Evolutionary conservation across 2,797 vertebrate species (phyloP).

Genomic region (Takifugu rubripes): DNA sequence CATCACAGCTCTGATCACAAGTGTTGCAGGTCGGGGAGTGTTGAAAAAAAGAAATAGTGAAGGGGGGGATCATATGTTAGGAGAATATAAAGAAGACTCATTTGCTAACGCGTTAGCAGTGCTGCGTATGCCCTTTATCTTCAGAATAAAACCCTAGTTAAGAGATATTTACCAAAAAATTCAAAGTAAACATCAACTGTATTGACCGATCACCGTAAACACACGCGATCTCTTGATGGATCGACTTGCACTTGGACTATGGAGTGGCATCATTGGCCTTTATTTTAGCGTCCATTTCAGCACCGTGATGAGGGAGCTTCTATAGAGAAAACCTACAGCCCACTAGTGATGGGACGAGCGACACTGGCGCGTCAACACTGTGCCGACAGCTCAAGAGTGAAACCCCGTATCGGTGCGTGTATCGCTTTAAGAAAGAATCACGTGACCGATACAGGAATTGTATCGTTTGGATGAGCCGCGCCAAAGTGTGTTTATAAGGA

Average conservation of each 20-base stretch:
- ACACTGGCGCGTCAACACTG: too few relatives aligned
- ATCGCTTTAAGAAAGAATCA: too few relatives aligned
- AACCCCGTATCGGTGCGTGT: too few relatives aligned
- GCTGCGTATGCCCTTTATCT: conserved; percentile 48
- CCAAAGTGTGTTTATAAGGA: too few relatives aligned
- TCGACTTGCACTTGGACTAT: conserved; percentile 2
- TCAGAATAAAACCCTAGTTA: conserved; percentile 29
- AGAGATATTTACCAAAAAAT: conserved; percentile 42
- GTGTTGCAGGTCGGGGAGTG: neutral
- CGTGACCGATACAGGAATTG: too few relatives aligned
- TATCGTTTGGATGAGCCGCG: too few relatives aligned
- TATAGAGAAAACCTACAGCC: neutral
- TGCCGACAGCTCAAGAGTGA: too few relatives aligned
- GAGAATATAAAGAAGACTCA: conserved; percentile 34
- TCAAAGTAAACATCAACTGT: conserved; percentile 15
- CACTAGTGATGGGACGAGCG: too few relatives aligned
- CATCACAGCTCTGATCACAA: conserved; percentile 3
- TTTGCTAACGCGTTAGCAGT: conserved; percentile 58
- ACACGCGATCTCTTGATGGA: conserved; percentile 10
- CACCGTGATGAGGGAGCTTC: too few relatives aligned
- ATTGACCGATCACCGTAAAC: conserved; percentile 44
- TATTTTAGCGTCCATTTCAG: too few relatives aligned
- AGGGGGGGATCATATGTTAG: neutral
- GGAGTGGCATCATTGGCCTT: neutral
- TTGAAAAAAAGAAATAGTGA: conserved; percentile 14